Base-by-base conservation (phyloP, 2,888 invertebrate species). In the Punctoribates punctum region DNA sequence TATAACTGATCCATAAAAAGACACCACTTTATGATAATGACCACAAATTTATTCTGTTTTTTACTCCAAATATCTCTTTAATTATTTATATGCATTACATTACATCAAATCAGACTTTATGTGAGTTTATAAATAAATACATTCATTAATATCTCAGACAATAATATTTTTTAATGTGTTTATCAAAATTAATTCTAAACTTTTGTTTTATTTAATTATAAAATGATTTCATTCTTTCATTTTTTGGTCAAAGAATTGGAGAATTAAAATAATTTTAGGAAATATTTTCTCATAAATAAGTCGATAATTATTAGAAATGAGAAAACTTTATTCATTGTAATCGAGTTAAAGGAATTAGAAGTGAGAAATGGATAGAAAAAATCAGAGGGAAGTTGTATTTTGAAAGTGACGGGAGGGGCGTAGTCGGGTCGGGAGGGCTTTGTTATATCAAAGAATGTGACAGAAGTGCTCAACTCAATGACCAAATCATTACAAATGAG, bases 291-390 rank as follows among this genome's bases (percentile, higher is more conserved):
- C 5, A 34, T 34, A 34, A 34, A 34, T 34, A 34, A 34, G 4
- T 8, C 34, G 8, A 34, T 34, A 34, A 34, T 34, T 34, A 34
- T 34, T 34, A 34, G 8, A 34, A 34, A 8, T 34, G 34, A 34
- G 8, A 34, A 8, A 4, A 34, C 8, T 34, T 34, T 34, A 34
- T 8, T 34, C 4, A 34, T 8, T 34, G 34, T 34, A 6, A 34
- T 6, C 5, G 20, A 57, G 9, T 57, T 20, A 57, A 20, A 6
- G 4, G 62, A 46, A 72, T 46, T 77, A n/a, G n/a, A n/a, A 20
- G 38, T 73, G 17, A 80, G 75, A 77, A 89, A 89, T 0, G 91
- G 91, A 82, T 90, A 89, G 83, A 91, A 91, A 83, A 91, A 91
- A 83, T 91, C 89, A 79, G 87, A 86, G 1, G 91, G 90, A 75